phyloP scores from a whole-genome alignment of 2,797 vertebrate genomes.

The Myoxocephalus aenaeus region DNA sequence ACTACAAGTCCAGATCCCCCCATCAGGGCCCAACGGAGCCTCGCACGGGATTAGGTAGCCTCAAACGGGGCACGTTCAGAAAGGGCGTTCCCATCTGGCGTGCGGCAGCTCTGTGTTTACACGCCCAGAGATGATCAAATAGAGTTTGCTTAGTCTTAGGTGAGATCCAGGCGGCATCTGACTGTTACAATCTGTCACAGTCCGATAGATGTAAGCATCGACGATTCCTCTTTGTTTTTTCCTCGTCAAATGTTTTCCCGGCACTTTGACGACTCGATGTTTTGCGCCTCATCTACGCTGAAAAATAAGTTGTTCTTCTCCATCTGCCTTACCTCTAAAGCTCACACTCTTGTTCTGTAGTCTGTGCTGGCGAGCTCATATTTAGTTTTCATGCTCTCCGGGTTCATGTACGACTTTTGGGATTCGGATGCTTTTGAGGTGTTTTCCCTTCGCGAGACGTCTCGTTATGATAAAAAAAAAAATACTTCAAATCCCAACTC shows the following conservation, averaged over 20 bases:
- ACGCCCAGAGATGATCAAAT: conserved; percentile 33
- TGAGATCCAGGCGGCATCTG: conserved; percentile 55
- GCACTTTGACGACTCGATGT: background rate
- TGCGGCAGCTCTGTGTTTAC: conserved; percentile 39
- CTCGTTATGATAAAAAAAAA: background rate
- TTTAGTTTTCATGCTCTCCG: conserved; percentile 12
- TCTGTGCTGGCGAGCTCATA: conserved; percentile 9
- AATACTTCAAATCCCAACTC: background rate
- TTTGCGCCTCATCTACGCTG: background rate
- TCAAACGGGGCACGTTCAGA: conserved; percentile 25
- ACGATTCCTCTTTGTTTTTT: background rate
- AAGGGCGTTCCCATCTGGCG: conserved; percentile 49
- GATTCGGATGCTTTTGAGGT: conserved; percentile 28
- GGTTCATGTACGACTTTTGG: conserved; percentile 21
- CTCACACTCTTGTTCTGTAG: background rate
- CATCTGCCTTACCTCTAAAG: conserved; percentile 1
- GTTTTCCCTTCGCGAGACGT: background rate
- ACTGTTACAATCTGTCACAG: conserved; percentile 35
- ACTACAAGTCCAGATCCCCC: conserved; percentile 28
- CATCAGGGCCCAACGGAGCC: conserved; percentile 4
- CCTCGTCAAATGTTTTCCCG: background rate
- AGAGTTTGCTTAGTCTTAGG: conserved; percentile 44
- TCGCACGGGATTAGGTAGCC: conserved; percentile 48
- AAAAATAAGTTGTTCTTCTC: conserved; percentile 19
- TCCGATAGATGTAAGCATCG: conserved; percentile 16